Conservation (phyloP, 2,888 invertebrate genomes). For the Rhamphomyia laevipes region DNA sequence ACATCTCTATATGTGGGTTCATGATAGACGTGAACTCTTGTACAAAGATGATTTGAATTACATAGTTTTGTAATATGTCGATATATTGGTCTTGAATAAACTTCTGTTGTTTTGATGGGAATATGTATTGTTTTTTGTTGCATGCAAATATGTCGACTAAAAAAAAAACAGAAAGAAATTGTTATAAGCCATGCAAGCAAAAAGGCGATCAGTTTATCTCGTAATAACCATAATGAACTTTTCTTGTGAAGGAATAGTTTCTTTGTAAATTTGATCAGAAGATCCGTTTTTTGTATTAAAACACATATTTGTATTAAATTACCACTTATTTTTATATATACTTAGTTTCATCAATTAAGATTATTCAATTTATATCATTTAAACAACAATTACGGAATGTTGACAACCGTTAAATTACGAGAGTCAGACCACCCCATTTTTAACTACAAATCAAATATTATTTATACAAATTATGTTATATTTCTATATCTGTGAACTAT, state of each 20-base stretch:
- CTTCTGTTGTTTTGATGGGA: constrained; percentile 41
- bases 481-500: neutral
- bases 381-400: neutral
- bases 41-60: constrained; percentile 41
- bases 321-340: no score
- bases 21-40: constrained; percentile 43
- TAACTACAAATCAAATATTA: neutral
- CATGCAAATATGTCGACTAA: constrained; percentile 44
- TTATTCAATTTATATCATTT: neutral
- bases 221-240: neutral
- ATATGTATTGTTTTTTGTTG: constrained; percentile 39
- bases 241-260: no score
- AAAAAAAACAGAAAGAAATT: constrained; percentile 10
- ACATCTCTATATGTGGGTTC: constrained; percentile 43
- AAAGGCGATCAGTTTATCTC: constrained; percentile 2
- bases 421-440: neutral
- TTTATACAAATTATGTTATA: neutral
- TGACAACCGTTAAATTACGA: neutral
- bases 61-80: constrained; percentile 42
- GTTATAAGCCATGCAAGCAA: constrained; percentile 3
- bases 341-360: neutral
- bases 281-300: no score
- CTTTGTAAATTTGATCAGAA: no score
- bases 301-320: no score
- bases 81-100: constrained; percentile 42